Percentiles rank a stretch among this genome's conserved stretches.
phyloP scores from a whole-genome alignment of 2,888 invertebrate species.

The Cheilosia variabilis region DNA sequence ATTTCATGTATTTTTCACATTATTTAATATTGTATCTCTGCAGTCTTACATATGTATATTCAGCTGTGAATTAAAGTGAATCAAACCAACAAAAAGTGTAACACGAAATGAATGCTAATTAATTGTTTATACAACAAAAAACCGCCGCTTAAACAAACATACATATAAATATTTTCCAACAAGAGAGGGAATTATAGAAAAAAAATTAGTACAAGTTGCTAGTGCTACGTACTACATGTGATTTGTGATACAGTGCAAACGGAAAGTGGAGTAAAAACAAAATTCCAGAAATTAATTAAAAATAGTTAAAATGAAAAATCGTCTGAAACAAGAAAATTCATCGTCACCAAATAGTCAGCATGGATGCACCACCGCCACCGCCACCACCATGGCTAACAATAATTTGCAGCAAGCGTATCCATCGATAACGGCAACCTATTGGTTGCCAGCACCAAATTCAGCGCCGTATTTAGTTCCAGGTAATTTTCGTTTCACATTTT shows the following conservation, averaged over 20 bases:
- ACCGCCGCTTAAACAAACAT: neutral
- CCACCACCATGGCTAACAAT: constrained; percentile 71
- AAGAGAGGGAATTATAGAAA: constrained; percentile 1
- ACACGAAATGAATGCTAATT: constrained; percentile 60
- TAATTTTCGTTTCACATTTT: constrained; percentile 83
- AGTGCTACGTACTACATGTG: constrained; percentile 26
- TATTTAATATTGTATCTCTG: constrained; percentile 22
- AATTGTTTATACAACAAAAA: constrained; percentile 58
- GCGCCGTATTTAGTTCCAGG: constrained; percentile 94
- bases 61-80: constrained; percentile 33
- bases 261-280: constrained; percentile 17
- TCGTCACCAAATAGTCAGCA: constrained; percentile 78
- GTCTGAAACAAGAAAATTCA: constrained; percentile 76
- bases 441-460: constrained; percentile 92
- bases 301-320: constrained; percentile 77
- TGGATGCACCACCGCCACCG: constrained; percentile 64
- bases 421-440: constrained; percentile 92
- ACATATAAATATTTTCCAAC: constrained; percentile 9
- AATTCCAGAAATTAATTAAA: constrained; percentile 20
- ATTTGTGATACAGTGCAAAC: constrained; percentile 46
- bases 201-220: constrained; percentile 19
- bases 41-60: constrained; percentile 1
- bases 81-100: constrained; percentile 65
- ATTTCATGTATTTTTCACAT: constrained; percentile 23
- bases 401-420: constrained; percentile 85